Percentiles rank a stretch among this genome's conserved stretches.
These are phyloP conservation scores for Drosophila santomea DNA, from an alignment of 1,140 invertebrate genomes.

Conservation along the genomic window DNA sequence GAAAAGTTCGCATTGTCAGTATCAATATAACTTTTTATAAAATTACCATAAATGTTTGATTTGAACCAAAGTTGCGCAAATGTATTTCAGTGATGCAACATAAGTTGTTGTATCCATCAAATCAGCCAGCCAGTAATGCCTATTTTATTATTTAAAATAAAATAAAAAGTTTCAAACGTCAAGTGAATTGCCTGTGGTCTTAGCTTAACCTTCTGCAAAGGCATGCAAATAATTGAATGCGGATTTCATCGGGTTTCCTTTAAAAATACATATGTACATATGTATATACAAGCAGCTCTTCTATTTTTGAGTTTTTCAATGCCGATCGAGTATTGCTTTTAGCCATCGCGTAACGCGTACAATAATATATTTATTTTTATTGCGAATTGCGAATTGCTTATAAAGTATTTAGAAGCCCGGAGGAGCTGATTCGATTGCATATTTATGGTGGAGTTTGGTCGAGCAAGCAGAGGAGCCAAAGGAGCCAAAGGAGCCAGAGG, in stretches of 20 bases:
- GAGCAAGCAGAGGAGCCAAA: background rate
- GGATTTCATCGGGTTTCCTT: no score
- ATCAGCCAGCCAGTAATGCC: background rate
- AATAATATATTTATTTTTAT: background rate
- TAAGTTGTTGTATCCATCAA: constrained; percentile 1
- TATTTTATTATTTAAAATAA: constrained; percentile 7
- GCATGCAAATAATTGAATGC: background rate
- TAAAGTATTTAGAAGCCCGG: background rate
- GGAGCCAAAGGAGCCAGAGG: background rate
- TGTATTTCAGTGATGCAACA: constrained; percentile 1
- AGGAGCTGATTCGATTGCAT: constrained; percentile 3
- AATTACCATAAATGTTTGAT: constrained; percentile 15
- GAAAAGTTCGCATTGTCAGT: background rate
- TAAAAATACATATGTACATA: no score
- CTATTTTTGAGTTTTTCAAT: no score
- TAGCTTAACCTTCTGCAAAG: background rate
- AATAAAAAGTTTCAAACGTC: background rate
- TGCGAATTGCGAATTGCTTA: background rate
- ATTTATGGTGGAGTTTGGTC: background rate
- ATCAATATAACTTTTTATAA: constrained; percentile 11
- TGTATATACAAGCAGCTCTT: no score
- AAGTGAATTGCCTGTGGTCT: background rate
- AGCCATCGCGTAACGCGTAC: no score
- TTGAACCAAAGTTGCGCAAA: constrained; percentile 1
- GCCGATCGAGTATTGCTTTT: no score